Evolutionary conservation across 2,797 vertebrate genomes (phyloP).

Genomic region (Phalanger gymnotis): DNA sequence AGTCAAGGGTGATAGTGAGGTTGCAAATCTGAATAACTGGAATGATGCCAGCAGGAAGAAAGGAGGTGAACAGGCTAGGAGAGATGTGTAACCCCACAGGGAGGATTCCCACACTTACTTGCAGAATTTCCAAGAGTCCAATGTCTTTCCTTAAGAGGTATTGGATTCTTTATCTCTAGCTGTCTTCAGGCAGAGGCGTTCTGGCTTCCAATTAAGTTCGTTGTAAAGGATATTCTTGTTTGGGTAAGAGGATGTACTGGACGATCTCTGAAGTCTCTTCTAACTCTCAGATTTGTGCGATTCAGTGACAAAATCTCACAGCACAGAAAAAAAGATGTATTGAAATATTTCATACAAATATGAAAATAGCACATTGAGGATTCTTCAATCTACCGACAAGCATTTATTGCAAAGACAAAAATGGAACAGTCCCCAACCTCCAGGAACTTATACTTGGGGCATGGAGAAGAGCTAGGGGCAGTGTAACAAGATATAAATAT

Average conservation of each 20-base stretch:
- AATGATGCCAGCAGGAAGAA: background rate
- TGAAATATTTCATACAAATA: background rate
- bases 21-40: background rate
- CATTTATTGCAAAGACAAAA: background rate
- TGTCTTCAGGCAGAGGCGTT: background rate
- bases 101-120: background rate
- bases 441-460: background rate
- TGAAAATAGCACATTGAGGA: background rate
- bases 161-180: background rate
- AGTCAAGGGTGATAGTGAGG: background rate
- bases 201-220: background rate
- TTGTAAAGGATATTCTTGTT: background rate
- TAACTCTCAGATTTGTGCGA: background rate
- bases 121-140: background rate
- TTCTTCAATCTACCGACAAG: background rate
- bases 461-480: background rate
- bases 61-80: background rate
- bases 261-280: background rate
- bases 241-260: background rate
- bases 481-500: slow-evolving; percentile 10
- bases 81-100: background rate
- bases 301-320: background rate
- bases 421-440: background rate
- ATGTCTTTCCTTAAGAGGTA: background rate
- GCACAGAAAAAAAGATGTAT: background rate